phyloP scores from a whole-genome alignment of 2,797 vertebrate genomes.

The Pteropus rufus region DNA sequence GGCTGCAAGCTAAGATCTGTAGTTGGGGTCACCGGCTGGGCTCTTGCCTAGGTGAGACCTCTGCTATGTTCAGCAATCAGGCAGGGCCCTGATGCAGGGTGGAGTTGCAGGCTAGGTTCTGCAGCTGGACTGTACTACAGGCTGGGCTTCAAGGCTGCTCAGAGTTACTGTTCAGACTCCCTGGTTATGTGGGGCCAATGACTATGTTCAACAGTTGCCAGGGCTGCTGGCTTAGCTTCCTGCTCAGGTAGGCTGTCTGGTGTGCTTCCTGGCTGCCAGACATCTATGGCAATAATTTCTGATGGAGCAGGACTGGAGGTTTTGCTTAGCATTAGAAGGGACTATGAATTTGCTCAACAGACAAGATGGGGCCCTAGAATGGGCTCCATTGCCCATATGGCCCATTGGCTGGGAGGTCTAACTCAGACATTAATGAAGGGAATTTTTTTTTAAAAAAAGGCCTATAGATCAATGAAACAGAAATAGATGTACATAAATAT shows the following conservation, averaged over 20 bases:
- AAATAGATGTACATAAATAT: background rate
- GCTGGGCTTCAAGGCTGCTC: background rate
- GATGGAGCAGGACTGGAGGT: background rate
- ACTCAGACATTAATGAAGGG: background rate
- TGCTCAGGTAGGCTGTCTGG: background rate
- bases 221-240: background rate
- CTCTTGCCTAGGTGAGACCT: background rate
- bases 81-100: no score
- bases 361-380: background rate
- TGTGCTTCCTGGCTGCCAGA: background rate
- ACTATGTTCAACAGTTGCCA: background rate
- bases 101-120: background rate
- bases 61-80: background rate
- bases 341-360: background rate
- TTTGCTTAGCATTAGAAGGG: background rate
- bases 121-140: background rate
- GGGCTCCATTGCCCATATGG: background rate
- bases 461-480: background rate
- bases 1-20: background rate
- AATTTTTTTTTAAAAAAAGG: background rate
- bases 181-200: background rate
- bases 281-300: background rate
- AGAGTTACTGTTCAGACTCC: background rate
- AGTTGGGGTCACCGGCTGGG: background rate
- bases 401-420: background rate